Evolutionary conservation across 2,888 invertebrate species (phyloP), one percentile per base, ranked within the genome.

Genomic region (Fragum whitleyi): DNA sequence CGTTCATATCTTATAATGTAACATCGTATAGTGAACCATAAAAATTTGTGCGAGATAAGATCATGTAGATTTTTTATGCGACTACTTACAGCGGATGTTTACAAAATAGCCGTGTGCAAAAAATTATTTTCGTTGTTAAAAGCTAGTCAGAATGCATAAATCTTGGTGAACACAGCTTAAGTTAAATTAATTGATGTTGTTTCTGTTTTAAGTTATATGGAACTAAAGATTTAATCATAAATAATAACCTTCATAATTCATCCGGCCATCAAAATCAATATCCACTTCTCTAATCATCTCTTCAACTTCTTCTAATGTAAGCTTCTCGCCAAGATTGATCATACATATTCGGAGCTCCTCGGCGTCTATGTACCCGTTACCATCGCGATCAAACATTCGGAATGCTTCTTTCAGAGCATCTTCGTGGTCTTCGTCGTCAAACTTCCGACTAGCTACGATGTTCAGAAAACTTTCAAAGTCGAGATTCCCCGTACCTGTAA

Each of bases 241-340:
- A n/a, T n/a, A n/a, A n/a, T n/a, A n/a, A n/a, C 92, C 97, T 96
- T 98, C 97, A 95, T 98, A 98, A 96, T 98, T 98, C 95, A 99
- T 98, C 96, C 99, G 98, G 92, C 99, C 99, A 95, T 99, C 99
- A 94, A 98, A 98, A 95, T 99, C 99, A 95, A 99, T 98, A 95
- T 99, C 98, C 92, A 98, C 98, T 95, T 98, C 98, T 95, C 97
- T 96, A 95, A 99, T 99, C 99, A 99, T 99, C 95, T 99, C 99
- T 95, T 99, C 98, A 91, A 99, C 98, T 95, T 99, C 98, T 95
- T 99, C 99, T 95, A 99, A 98, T 94, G 99, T 99, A 94, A 99
- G 96, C 95, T 99, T 99, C 95, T 99, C 99, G 86, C 99, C 99
- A 93, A 99, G 97, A 96, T 99, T 99, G 95, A 99, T 99, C 99